A percentile compares a stretch with the other conserved stretches of the same genome.
Conservation (phyloP, 2,888 invertebrate genomes). For the Harpalus rubripes region DNA sequence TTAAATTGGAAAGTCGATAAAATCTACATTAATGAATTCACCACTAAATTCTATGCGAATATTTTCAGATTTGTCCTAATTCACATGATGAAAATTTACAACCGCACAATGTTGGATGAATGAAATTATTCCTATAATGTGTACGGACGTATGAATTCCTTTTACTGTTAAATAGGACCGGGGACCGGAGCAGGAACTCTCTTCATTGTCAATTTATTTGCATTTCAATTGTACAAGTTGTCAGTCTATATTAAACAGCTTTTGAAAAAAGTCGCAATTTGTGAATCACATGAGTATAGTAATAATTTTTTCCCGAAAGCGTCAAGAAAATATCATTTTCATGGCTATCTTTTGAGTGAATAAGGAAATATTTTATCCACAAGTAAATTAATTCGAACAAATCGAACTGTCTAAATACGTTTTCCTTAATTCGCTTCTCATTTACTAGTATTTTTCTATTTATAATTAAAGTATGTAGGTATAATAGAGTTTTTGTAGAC, state of each 20-base stretch:
- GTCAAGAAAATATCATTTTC: no score
- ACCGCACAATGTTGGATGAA: not conserved
- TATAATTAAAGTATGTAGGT: no score
- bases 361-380: no score
- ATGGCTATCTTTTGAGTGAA: no score
- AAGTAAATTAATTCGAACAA: no score
- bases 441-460: no score
- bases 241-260: not conserved
- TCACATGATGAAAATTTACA: not conserved
- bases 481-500: no score
- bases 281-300: no score
- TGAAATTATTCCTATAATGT: not conserved
- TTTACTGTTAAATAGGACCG: not conserved
- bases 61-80: not conserved
- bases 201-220: not conserved
- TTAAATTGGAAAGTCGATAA: not conserved
- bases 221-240: not conserved
- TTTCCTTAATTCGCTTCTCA: no score
- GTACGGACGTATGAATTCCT: not conserved
- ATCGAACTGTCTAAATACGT: no score
- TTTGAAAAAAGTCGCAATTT: no score
- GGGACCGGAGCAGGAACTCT: not conserved
- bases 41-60: not conserved
- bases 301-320: no score
- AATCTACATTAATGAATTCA: constrained; percentile 3